These are phyloP conservation scores for Hypocryptadius cinnamomeus DNA, from an alignment of 2,113 vertebrate species.

Conservation along the genomic window DNA sequence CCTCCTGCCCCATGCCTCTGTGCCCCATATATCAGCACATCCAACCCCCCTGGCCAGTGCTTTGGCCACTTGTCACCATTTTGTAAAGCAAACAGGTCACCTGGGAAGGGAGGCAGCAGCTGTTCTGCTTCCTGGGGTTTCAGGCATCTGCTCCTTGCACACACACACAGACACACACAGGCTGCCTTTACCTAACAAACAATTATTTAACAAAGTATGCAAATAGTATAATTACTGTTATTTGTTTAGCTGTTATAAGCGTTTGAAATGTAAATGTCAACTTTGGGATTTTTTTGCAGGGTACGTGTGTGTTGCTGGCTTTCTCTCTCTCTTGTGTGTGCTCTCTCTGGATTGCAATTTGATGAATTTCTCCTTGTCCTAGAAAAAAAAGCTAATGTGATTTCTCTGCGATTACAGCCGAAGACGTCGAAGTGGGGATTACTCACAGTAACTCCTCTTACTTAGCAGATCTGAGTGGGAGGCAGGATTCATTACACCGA, in stretches of 20 bases:
- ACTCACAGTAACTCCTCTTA: constrained; percentile 43
- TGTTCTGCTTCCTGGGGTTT: neutral
- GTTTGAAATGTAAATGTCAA: constrained; percentile 73
- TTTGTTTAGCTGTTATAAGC: constrained; percentile 70
- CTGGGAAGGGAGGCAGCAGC: constrained; percentile 28
- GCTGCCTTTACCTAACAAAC: constrained; percentile 54
- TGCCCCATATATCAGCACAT: neutral
- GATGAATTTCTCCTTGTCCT: constrained; percentile 41
- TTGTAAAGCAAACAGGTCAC: neutral
- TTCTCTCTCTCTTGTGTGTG: neutral
- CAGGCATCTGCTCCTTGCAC: neutral
- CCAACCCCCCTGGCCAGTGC: neutral
- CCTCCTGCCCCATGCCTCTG: neutral
- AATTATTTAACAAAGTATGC: constrained; percentile 65
- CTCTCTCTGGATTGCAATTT: constrained; percentile 49
- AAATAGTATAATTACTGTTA: constrained; percentile 73
- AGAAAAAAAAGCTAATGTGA: constrained; percentile 28
- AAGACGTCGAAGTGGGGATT: constrained; percentile 19
- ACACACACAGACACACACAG: neutral
- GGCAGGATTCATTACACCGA: constrained; percentile 58
- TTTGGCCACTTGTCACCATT: neutral
- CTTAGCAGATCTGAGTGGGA: constrained; percentile 49
- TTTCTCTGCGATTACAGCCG: constrained; percentile 2
- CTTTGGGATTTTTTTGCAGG: constrained; percentile 41
- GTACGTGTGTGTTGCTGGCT: neutral